Evolutionary conservation across 2,888 invertebrate species (phyloP).

Genomic region (Drosophila helvetica): DNA sequence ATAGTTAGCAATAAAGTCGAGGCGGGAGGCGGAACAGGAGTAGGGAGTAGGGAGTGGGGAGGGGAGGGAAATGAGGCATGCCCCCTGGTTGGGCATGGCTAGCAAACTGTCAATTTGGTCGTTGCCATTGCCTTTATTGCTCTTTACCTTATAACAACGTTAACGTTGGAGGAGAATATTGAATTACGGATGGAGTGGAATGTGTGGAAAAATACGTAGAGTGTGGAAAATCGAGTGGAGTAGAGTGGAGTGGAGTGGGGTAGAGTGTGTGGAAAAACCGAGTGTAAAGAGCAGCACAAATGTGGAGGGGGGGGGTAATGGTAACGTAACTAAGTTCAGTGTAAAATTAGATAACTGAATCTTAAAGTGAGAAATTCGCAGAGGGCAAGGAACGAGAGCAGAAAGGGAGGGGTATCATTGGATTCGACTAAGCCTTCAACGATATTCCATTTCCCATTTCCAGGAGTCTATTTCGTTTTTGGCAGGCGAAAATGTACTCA

Average conservation of each 20-base stretch:
- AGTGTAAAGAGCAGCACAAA: background rate
- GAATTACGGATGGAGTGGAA: conserved; percentile 35
- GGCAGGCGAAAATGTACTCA: conserved; percentile 67
- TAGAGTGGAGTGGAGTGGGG: too few species aligned
- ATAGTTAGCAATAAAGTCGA: conserved; percentile 41
- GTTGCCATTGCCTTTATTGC: conserved; percentile 41
- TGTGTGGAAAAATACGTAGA: conserved; percentile 35
- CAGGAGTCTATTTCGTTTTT: conserved; percentile 15
- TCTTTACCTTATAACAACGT: conserved; percentile 46
- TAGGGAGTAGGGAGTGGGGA: background rate
- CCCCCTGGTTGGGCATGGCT: conserved; percentile 20
- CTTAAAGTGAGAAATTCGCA: background rate
- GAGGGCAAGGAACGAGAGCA: background rate
- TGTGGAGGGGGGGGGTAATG: background rate
- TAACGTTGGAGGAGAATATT: conserved; percentile 36
- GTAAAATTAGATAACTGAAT: background rate
- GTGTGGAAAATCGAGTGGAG: background rate
- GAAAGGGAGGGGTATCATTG: background rate
- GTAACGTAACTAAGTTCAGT: background rate
- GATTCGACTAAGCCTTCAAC: conserved; percentile 6
- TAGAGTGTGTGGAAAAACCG: background rate
- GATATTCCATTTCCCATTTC: conserved; percentile 3
- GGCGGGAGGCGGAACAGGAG: conserved; percentile 7
- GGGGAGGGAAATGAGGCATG: background rate
- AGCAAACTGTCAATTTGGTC: conserved; percentile 55